Evolutionary conservation across 2,888 invertebrate species (phyloP), one percentile per base, ranked within the genome.

Genomic region (Drosophila recens): DNA sequence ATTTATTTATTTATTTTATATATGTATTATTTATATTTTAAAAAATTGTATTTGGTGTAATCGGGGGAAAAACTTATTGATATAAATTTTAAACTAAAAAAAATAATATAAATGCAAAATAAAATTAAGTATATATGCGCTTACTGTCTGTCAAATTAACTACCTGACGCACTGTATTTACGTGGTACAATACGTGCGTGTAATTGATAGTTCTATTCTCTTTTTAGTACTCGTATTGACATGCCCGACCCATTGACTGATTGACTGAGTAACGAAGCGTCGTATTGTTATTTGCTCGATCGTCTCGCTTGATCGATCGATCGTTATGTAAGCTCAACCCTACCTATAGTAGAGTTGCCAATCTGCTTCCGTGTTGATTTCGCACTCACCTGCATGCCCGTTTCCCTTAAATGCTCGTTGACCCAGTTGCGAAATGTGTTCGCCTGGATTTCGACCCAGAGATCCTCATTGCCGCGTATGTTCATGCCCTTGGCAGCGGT

Each of bases 361-460:
- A 15, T 11, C n/a, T n/a, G 9, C 10, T 10, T 4, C 9, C 15
- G 9, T 8, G 13, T 38, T 38, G 38, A 11, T 5, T 46, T 46
- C 10, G 9, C 2, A 89, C 91, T 92, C 92, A 95, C 95, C 94
- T 95, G 95, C 92, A 95, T 95, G 80, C 94, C 94, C 74, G 95
- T 94, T 52, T 96, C 96, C 73, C 95, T 95, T 76, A 97, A 93
- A 87, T 97, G 96, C 92, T 99, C 98, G 93, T 99, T 99, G 89
- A 98, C 97, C 99, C 99, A 99, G 93, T 99, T 99, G 84, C 97
- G 95, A 92, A 99, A 99, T 42, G 99, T 99, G 93, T 97, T 97
- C 51, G 98, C 97, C 92, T 98, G 98, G 79, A 98, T 98, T 92
- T 98, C 97, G 57, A 98, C 97, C 98, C 98, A 98, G 46, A 98